A percentile compares a stretch with the other conserved stretches of the same genome.
Evolutionary conservation across 2,888 invertebrate species (phyloP).

Genomic region (Ecdyonurus torrentis): DNA sequence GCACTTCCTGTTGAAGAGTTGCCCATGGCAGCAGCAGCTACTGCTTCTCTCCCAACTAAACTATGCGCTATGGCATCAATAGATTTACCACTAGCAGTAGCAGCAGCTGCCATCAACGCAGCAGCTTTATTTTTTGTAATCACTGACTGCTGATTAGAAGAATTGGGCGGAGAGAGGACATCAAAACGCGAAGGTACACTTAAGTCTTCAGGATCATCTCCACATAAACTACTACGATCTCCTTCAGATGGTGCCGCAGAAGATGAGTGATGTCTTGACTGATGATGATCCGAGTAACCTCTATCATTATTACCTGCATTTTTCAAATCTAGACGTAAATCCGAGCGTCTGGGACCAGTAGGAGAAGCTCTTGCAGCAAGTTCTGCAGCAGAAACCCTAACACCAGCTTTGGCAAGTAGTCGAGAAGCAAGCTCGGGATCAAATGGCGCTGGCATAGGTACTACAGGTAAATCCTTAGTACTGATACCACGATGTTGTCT

Average conservation of each 20-base stretch:
- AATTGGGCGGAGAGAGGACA: constrained; percentile 42
- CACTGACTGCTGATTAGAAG: constrained; percentile 29
- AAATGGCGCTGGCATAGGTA: constrained; percentile 85
- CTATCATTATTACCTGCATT: constrained; percentile 24
- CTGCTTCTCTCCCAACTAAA: constrained; percentile 41
- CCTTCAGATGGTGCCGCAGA: constrained; percentile 35
- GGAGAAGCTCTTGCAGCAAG: constrained; percentile 70
- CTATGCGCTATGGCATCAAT: constrained; percentile 43
- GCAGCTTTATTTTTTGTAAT: constrained; percentile 19
- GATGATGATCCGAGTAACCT: constrained; percentile 8
- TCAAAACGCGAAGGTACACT: constrained; percentile 31
- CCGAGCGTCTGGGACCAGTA: constrained; percentile 59
- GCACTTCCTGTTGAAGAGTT: constrained; percentile 50
- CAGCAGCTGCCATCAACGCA: constrained; percentile 6
- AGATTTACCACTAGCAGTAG: constrained; percentile 33
- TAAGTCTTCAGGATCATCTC: constrained; percentile 69
- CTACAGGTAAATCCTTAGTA: constrained; percentile 79
- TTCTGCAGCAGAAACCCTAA: constrained; percentile 63
- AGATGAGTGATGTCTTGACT: constrained; percentile 7
- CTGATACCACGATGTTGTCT: constrained; percentile 85
- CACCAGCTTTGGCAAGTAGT: constrained; percentile 71
- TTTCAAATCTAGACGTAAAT: constrained; percentile 54
- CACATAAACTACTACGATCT: constrained; percentile 53
- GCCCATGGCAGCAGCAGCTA: constrained; percentile 26
- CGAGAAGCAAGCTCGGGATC: constrained; percentile 79